A percentile compares a stretch with the other conserved stretches of the same genome.
Conservation (phyloP, 2,888 invertebrate genomes). For the Argyresthia goedartella region DNA sequence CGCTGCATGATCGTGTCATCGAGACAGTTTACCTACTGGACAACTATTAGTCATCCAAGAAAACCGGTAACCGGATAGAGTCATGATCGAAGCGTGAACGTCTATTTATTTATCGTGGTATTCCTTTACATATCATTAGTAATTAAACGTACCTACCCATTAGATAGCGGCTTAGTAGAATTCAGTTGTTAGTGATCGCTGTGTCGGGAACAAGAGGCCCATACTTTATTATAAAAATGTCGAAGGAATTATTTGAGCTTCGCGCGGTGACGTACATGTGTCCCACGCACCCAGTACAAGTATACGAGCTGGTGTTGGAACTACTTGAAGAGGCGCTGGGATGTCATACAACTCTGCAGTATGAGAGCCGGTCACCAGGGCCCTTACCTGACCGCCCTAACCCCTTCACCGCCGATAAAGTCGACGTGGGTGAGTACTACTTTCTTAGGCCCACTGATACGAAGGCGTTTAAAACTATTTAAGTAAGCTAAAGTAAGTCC, state of each 20-base stretch:
- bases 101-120: slow-evolving; percentile 15
- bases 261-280: slow-evolving; percentile 73
- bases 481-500: too few relatives aligned
- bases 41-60: slow-evolving; percentile 16
- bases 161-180: neutral
- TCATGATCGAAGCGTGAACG: slow-evolving; percentile 30
- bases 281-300: slow-evolving; percentile 71
- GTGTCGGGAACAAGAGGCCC: neutral
- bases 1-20: slow-evolving; percentile 18
- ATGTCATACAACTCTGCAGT: slow-evolving; percentile 62
- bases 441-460: too few relatives aligned
- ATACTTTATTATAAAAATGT: slow-evolving; percentile 27
- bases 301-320: slow-evolving; percentile 69
- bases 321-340: slow-evolving; percentile 64
- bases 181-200: neutral
- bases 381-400: slow-evolving; percentile 59
- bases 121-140: neutral
- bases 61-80: slow-evolving; percentile 25
- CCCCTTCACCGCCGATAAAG: slow-evolving; percentile 63
- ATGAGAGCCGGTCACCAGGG: slow-evolving; percentile 71
- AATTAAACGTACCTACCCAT: too few relatives aligned
- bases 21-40: slow-evolving; percentile 7
- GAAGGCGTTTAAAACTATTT: too few relatives aligned
- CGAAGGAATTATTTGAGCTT: slow-evolving; percentile 42
- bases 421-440: slow-evolving; percentile 66